These are phyloP conservation scores for Galaxias olidus DNA, from an alignment of 2,797 vertebrate genomes.

Conservation along the genomic window DNA sequence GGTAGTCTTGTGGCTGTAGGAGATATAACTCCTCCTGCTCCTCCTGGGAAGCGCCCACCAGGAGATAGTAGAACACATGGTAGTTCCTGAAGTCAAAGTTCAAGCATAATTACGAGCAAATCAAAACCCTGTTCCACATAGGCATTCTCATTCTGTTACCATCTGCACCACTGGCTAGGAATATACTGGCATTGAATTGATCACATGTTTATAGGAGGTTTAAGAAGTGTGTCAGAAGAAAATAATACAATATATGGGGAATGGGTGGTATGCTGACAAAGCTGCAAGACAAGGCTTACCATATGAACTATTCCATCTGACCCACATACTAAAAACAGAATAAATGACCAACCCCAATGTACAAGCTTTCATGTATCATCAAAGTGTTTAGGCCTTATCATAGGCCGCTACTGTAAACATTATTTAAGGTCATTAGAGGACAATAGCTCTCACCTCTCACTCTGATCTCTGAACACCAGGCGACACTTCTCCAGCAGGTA, in stretches of 20 bases:
- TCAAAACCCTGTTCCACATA: background rate
- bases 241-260: no score
- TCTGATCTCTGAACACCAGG: conserved; percentile 87
- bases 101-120: conserved; percentile 19
- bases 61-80: conserved; percentile 97
- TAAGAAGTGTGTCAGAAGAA: no score
- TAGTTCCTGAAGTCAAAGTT: conserved; percentile 82
- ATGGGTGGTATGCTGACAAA: no score
- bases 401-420: background rate
- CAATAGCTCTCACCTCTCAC: conserved; percentile 80
- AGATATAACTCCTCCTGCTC: conserved; percentile 88
- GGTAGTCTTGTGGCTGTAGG: conserved; percentile 86
- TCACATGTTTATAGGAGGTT: no score
- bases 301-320: no score
- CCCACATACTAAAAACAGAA: no score
- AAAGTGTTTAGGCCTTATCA: background rate
- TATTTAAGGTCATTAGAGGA: background rate
- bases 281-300: no score
- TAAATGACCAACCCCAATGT: no score
- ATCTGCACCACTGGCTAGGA: no score
- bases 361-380: background rate
- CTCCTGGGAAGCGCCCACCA: conserved; percentile 85
- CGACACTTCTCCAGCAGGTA: conserved; percentile 94
- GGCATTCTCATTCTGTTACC: no score
- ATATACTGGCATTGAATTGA: no score